These are phyloP conservation scores for Dinothrombium tinctorium DNA, from an alignment of 1,140 invertebrate genomes.

Conservation along the genomic window DNA sequence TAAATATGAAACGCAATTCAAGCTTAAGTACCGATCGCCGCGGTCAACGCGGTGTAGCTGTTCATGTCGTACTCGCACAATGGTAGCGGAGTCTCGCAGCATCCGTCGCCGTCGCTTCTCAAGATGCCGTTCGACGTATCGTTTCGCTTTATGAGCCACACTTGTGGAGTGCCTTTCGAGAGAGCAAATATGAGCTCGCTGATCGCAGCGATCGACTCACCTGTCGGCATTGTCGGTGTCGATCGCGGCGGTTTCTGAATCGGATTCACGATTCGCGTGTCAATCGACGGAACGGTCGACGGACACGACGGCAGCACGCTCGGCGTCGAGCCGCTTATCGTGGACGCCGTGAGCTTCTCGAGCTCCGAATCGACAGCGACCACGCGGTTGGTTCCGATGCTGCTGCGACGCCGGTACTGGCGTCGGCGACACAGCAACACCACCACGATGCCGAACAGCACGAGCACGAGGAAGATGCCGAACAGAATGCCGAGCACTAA, in stretches of 20 bases:
- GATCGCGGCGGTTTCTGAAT: conserved; percentile 11
- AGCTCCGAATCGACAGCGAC: conserved; percentile 4
- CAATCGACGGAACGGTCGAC: too few species aligned
- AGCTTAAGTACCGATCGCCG: neutral
- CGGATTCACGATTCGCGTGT: conserved; percentile 7
- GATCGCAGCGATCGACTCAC: neutral
- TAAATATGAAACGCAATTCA: neutral
- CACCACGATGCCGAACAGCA: conserved; percentile 7
- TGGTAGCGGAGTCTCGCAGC: conserved; percentile 2
- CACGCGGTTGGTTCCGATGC: conserved; percentile 1
- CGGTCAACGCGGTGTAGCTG: neutral
- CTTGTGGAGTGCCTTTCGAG: neutral
- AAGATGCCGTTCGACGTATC: neutral
- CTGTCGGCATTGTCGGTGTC: neutral
- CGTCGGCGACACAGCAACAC: conserved; percentile 8
- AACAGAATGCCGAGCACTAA: conserved; percentile 10
- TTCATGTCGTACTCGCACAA: conserved; percentile 2
- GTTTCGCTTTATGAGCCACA: conserved; percentile 3
- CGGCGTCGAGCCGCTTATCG: conserved; percentile 2
- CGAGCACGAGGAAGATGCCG: conserved; percentile 9
- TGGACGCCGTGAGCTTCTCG: conserved; percentile 7
- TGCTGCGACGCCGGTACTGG: neutral
- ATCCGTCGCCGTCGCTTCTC: conserved; percentile 3
- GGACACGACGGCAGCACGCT: neutral
- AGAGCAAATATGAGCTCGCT: neutral